Evolutionary conservation across 2,113 vertebrate species (phyloP).

Genomic region (Oxyruncus cristatus): DNA sequence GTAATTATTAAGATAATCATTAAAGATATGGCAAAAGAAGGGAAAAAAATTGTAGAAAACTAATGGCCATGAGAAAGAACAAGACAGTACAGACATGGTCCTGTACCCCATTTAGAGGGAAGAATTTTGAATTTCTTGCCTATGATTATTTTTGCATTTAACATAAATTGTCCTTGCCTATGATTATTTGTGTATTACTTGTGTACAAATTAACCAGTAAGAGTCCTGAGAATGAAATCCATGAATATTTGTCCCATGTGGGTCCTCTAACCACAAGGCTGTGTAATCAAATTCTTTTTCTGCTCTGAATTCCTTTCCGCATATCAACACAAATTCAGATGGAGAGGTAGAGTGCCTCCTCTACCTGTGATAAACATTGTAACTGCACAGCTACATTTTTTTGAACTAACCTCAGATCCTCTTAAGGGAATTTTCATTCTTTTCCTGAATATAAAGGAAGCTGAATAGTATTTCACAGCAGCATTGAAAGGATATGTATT

Average conservation of each 20-base stretch:
- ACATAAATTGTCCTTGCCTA: background rate
- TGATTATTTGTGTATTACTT: background rate
- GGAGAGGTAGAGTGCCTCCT: background rate
- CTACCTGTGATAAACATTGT: background rate
- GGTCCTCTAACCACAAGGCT: background rate
- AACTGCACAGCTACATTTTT: background rate
- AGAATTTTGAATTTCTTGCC: background rate
- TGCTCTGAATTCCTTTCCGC: background rate
- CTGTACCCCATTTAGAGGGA: background rate
- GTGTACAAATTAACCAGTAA: background rate
- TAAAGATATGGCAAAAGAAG: background rate
- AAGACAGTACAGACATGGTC: background rate
- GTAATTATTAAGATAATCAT: background rate
- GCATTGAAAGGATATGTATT: background rate
- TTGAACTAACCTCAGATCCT: background rate
- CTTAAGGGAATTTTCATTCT: background rate
- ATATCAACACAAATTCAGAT: background rate
- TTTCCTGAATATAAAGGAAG: background rate
- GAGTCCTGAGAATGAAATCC: background rate
- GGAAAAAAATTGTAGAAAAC: background rate
- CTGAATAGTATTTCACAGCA: background rate
- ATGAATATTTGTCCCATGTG: accelerated
- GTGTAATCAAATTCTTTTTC: background rate
- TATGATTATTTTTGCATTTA: background rate
- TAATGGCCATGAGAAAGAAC: background rate